Conservation (phyloP, 2,797 vertebrate genomes). For the Semotilus atromaculatus region DNA sequence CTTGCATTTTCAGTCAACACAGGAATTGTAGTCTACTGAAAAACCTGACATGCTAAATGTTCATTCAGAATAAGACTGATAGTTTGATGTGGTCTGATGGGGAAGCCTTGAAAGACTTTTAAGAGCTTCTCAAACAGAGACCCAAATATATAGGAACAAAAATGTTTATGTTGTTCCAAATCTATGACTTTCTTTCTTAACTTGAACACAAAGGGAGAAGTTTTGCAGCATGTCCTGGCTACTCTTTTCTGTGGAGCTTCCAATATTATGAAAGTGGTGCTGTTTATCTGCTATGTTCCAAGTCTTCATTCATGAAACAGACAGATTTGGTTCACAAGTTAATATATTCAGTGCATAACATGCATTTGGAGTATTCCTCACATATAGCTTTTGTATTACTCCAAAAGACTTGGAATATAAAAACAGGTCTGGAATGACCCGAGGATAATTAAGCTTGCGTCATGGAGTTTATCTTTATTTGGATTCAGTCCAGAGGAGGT, state of each 20-base stretch:
- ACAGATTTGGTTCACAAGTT: not conserved
- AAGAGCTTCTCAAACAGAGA: not conserved
- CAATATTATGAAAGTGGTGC: not conserved
- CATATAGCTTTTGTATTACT: not conserved
- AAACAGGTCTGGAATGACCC: not conserved
- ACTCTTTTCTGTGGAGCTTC: not conserved
- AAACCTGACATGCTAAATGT: not conserved
- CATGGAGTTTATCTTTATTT: not conserved
- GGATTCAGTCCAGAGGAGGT: not conserved
- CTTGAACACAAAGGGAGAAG: not conserved
- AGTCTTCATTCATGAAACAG: not conserved
- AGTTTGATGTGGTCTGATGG: slow-evolving; percentile 1
- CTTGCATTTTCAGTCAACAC: not conserved
- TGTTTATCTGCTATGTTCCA: not conserved
- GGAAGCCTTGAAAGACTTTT: not conserved
- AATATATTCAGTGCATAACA: not conserved
- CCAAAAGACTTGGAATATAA: not conserved
- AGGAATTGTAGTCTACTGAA: not conserved
- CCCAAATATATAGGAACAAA: not conserved
- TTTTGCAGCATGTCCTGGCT: not conserved
- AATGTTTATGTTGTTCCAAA: not conserved
- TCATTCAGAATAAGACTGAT: not conserved
- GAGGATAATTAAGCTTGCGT: not conserved
- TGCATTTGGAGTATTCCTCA: not conserved
- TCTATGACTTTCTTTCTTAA: not conserved